Evolutionary conservation across 2,113 vertebrate genomes (phyloP), one percentile per base, ranked within the genome.

Genomic region (Neogobius melanostomus): DNA sequence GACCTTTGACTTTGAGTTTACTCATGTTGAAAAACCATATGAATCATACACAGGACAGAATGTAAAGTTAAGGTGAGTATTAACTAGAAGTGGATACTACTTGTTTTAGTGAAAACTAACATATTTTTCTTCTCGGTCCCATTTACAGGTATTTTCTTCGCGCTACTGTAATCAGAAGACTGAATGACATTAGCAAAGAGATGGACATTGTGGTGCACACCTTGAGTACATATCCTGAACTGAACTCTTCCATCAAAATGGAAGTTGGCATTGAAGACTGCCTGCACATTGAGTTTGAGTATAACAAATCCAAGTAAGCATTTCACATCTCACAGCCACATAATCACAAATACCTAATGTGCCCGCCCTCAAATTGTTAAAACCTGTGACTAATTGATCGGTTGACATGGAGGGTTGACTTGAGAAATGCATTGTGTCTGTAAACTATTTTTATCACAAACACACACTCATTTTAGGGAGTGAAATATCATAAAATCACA

Each of bases 211-310:
- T 99, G 0, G 98, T 99, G 50, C 97, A 99, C 82, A 99, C 97
- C 0, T 87, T 99, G 62, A 98, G 96, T 90, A 97, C 97, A 0
- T 94, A 98, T 79, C 97, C 98, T 0, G 98, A 99, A 82, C 93
- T 99, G 82, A 99, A 98, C 89, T 98, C 97, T 9, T 99, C 98
- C 57, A 99, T 99, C 78, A 99, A 97, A 87, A 99, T 99, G 98
- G 98, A 99, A 80, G 98, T 99, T 44, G 98, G 98, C 17, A 99
- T 99, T 0, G 98, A 99, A 83, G 98, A 99, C 69, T 99, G 98
- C 80, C 94, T 99, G 65, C 98, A 99, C 91, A 99, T 99, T 15
- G 98, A 99, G 86, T 99, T 99, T 12, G 98, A 99, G 87, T 99
- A 99, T 77, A 99, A 99, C 89, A 99, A 99, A 83, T 99, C 97